These are phyloP conservation scores for Thaleichthys pacificus DNA, from an alignment of 2,797 vertebrate genomes.

Conservation along the genomic window DNA sequence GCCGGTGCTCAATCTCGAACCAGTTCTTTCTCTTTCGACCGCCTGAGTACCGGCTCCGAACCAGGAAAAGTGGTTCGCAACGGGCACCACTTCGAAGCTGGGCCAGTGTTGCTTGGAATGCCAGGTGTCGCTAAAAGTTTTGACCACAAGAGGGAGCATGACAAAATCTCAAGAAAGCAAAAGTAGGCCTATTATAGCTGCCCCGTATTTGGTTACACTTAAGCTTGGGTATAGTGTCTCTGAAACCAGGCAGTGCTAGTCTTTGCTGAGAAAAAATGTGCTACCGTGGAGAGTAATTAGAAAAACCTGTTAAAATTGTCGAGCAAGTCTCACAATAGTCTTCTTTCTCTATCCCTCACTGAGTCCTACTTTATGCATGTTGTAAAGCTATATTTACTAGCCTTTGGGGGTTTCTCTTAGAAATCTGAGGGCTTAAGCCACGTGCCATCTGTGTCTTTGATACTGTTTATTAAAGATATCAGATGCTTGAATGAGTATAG, in stretches of 20 bases:
- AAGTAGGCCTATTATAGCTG: too few species aligned
- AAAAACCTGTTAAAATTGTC: not conserved
- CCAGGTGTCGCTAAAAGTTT: not conserved
- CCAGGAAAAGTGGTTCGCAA: too few species aligned
- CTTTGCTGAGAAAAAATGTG: too few species aligned
- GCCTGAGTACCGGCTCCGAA: too few species aligned
- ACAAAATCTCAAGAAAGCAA: too few species aligned
- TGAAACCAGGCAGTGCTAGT: too few species aligned
- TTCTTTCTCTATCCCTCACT: not conserved
- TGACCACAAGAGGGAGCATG: slow-evolving; percentile 25
- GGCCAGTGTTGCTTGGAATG: not conserved
- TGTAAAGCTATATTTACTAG: not conserved
- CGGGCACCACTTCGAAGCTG: too few species aligned
- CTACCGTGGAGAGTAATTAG: not conserved
- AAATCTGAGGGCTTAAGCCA: slow-evolving; percentile 4
- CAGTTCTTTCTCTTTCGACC: too few species aligned
- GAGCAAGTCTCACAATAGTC: not conserved
- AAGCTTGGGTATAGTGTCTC: too few species aligned
- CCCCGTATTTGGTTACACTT: too few species aligned
- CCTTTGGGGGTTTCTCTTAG: not conserved
- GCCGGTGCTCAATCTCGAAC: too few species aligned
- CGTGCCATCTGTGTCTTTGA: slow-evolving; percentile 11
- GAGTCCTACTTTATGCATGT: slow-evolving; percentile 1
- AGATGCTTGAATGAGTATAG: not conserved
- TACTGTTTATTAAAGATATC: slow-evolving; percentile 3